These are phyloP conservation scores for Sthenelais limicola DNA, from an alignment of 2,888 invertebrate species.

Conservation along the genomic window DNA sequence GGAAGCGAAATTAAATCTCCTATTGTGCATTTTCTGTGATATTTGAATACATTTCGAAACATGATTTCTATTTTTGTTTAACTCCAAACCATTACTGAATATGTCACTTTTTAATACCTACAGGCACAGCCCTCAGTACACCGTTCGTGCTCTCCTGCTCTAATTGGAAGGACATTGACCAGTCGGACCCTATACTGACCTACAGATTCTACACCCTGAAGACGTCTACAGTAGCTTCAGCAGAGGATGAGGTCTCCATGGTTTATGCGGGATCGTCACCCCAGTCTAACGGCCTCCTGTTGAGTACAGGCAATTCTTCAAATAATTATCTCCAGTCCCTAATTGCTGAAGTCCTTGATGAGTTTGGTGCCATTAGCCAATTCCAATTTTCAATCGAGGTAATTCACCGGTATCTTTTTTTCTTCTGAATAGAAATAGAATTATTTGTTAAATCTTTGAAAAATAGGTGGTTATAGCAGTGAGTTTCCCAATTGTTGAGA, in stretches of 20 bases:
- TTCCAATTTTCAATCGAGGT: not conserved
- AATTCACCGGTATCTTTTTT: too few species aligned
- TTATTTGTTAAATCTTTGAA: too few species aligned
- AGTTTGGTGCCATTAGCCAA: conserved; percentile 17
- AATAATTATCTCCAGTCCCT: not conserved
- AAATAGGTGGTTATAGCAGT: too few species aligned
- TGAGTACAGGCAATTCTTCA: not conserved
- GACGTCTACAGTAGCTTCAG: not conserved
- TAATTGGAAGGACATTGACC: not conserved
- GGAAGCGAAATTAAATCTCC: too few species aligned
- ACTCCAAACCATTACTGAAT: not conserved
- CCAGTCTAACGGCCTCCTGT: conserved; percentile 13
- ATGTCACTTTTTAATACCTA: not conserved
- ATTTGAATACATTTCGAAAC: too few species aligned
- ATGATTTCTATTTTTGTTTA: too few species aligned
- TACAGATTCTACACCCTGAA: conserved; percentile 11
- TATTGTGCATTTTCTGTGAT: too few species aligned
- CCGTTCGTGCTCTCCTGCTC: conserved; percentile 15
- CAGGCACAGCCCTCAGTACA: conserved; percentile 13
- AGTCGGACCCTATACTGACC: conserved; percentile 5
- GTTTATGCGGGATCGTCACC: conserved; percentile 20
- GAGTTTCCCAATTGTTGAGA: too few species aligned
- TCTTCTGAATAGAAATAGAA: too few species aligned
- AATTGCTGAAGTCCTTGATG: conserved; percentile 6
- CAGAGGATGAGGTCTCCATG: not conserved